Evolutionary conservation across 1,140 invertebrate genomes (phyloP), one percentile per base, ranked within the genome.

Genomic region (Ectropis grisescens): DNA sequence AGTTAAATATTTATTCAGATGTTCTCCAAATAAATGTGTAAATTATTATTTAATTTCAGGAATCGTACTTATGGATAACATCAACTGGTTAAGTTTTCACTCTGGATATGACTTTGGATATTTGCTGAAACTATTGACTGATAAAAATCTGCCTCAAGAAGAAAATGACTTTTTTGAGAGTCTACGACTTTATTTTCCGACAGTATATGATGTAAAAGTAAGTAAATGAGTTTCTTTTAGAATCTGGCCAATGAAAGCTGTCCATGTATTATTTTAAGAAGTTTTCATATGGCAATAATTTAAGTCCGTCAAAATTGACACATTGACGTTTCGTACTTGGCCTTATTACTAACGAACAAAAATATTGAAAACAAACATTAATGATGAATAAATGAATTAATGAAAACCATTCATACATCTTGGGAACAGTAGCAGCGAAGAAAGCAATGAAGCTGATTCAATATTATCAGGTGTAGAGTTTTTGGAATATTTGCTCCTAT

Each of bases 101-200:
- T 90, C 91, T 54, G 96, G 96, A 36, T 99, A 98, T 75, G 97
- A 99, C 83, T 99, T 99, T 85, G 97, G 97, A 13, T 99, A 99
- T 80, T 84, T 99, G 37, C 76, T 99, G 5, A 98, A 98, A 84
- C 84, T 98, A 9, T 84, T 98, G 14, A 96, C 94, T 0, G 92
- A 96, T 78, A 90, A 91, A 65, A 91, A 93, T 76, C 83, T 98
- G 40, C 96, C 96, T 16, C 86, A 90, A 44, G 95, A 97, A 62
- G 97, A 98, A 72, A 89, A 89, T 51, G 94, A 97, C 61, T 99
- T 99, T 70, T 98, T 98, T 76, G 93, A 97, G 56, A 85, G 95
- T 36, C 84, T 98, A 23, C 90, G 91, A 71, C 86, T 97, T 51
- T 98, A 97, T 71, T 99, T 99, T 82, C 96, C 96, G 19, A 93